A percentile compares a stretch with the other conserved stretches of the same genome.
Evolutionary conservation across 2,888 invertebrate genomes (phyloP).

Genomic region (Cephus spinipes): DNA sequence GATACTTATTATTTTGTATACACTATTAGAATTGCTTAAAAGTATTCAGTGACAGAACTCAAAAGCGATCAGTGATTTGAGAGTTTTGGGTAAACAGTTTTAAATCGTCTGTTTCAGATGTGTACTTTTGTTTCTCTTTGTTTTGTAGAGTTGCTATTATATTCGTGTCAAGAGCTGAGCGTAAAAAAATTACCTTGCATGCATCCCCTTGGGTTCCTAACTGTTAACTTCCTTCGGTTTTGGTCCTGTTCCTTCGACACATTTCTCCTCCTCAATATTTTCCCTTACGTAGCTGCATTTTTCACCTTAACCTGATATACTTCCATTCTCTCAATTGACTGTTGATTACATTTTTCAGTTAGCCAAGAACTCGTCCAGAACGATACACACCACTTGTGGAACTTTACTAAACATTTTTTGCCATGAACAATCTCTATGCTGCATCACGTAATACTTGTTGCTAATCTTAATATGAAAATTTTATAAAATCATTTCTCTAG

Average conservation of each 20-base stretch:
- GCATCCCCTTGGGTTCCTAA: constrained; percentile 55
- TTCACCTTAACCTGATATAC: neutral
- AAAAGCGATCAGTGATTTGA: neutral
- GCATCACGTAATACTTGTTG: neutral
- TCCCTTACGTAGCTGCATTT: neutral
- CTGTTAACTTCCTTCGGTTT: constrained; percentile 48
- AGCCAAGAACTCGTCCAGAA: neutral
- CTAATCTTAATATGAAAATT: neutral
- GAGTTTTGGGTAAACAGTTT: neutral
- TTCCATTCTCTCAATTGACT: neutral
- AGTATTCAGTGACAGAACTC: neutral
- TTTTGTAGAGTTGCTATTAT: constrained; percentile 3
- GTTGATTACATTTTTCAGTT: neutral
- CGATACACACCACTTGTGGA: neutral
- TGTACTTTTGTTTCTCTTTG: constrained; percentile 1
- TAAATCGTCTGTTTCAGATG: neutral
- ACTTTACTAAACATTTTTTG: neutral
- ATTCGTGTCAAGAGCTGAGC: constrained; percentile 46
- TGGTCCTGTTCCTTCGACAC: constrained; percentile 33
- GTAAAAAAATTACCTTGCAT: constrained; percentile 55
- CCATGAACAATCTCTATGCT: neutral
- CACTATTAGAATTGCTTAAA: neutral
- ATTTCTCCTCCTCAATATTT: constrained; percentile 28
- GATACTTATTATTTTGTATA: neutral
- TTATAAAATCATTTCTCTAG: too few species aligned